Conservation (phyloP, 2,888 invertebrate genomes). For the Chrysomela aeneicollis region DNA sequence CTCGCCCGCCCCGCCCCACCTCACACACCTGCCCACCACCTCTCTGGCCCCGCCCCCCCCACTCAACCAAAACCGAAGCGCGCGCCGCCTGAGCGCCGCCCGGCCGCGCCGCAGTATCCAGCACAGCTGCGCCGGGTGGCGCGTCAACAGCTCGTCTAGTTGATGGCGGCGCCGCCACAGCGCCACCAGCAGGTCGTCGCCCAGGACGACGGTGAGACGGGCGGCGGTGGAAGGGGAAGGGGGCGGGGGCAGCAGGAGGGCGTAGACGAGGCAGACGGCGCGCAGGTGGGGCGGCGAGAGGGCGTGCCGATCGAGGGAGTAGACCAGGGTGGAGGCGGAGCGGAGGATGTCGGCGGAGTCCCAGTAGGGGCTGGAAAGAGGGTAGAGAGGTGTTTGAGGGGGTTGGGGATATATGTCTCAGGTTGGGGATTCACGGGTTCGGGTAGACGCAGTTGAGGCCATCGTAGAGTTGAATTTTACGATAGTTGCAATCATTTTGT, state of each 20-base stretch:
- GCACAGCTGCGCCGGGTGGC: constrained; percentile 28
- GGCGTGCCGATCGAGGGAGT: constrained; percentile 28
- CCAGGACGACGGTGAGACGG: constrained; percentile 23
- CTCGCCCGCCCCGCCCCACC: constrained; percentile 20
- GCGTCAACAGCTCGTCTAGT: constrained; percentile 18
- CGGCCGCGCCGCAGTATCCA: constrained; percentile 32
- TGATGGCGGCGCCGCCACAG: constrained; percentile 18
- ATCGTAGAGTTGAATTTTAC: too few relatives aligned
- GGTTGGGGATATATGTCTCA: too few relatives aligned
- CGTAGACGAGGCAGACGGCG: constrained; percentile 30
- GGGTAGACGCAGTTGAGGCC: too few relatives aligned
- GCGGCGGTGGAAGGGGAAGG: constrained; percentile 10
- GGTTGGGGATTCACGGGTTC: too few relatives aligned
- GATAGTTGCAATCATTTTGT: too few relatives aligned
- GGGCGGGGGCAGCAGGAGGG: constrained; percentile 18
- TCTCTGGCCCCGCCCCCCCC: constrained; percentile 19
- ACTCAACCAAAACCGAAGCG: constrained; percentile 29
- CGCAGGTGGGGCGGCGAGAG: constrained; percentile 18
- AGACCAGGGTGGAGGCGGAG: constrained; percentile 24
- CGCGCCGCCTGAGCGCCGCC: constrained; percentile 9
- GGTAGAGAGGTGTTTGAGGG: too few relatives aligned
- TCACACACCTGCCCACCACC: constrained; percentile 27
- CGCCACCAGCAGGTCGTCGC: constrained; percentile 31
- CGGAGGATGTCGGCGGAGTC: constrained; percentile 25
- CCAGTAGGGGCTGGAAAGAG: constrained; percentile 30